Evolutionary conservation across 2,888 invertebrate genomes (phyloP).

Genomic region (Agriopis aurantiaria): DNA sequence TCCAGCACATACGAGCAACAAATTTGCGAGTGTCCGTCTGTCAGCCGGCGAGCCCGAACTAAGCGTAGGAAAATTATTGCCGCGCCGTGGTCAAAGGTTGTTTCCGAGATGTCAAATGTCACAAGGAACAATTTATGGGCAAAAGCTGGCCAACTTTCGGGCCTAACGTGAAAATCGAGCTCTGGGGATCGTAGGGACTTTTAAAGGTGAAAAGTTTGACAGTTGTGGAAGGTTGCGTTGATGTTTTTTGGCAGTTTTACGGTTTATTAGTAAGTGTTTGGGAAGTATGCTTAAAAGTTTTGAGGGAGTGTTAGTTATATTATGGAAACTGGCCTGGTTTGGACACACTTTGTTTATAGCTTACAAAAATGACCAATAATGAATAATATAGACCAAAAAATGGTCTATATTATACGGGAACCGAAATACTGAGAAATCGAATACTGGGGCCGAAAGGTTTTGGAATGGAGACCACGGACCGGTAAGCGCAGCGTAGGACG

Average conservation of each 20-base stretch:
- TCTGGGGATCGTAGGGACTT: slow-evolving; percentile 26
- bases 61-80: slow-evolving; percentile 45
- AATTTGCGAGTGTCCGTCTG: slow-evolving; percentile 31
- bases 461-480: too few relatives aligned
- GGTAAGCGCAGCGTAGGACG: too few relatives aligned
- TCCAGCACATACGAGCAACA: slow-evolving; percentile 17
- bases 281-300: background rate
- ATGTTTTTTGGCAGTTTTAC: slow-evolving; percentile 23
- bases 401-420: too few relatives aligned
- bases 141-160: slow-evolving; percentile 31
- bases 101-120: slow-evolving; percentile 47
- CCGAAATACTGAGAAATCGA: too few relatives aligned
- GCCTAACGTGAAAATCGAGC: slow-evolving; percentile 34
- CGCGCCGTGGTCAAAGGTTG: slow-evolving; percentile 41
- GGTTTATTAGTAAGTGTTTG: slow-evolving; percentile 19
- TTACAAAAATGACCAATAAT: too few relatives aligned
- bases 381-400: too few relatives aligned
- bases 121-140: slow-evolving; percentile 46
- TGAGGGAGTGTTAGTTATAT: background rate
- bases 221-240: slow-evolving; percentile 25
- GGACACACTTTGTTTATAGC: too few relatives aligned
- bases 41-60: slow-evolving; percentile 35
- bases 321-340: too few relatives aligned
- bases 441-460: too few relatives aligned
- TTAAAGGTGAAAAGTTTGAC: slow-evolving; percentile 34